A percentile compares a stretch with the other conserved stretches of the same genome.
Conservation (phyloP, 1,140 invertebrate genomes). For the Paraescarpia echinospica region DNA sequence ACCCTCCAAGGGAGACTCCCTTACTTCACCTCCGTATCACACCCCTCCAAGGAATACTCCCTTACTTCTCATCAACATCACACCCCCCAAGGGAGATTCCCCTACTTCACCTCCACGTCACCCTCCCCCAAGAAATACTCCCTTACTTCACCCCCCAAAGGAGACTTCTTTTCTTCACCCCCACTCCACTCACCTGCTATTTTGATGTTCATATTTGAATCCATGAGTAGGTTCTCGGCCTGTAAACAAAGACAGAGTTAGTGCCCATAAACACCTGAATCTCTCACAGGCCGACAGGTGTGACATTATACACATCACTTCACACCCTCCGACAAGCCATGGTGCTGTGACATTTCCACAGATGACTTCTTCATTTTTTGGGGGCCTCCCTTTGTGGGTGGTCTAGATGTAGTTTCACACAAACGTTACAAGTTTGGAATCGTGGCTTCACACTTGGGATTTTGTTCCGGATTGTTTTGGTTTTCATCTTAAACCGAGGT, state of each 20-base stretch:
- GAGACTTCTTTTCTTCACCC: background rate
- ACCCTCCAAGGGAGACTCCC: no score
- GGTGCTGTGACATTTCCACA: background rate
- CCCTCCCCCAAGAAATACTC: no score
- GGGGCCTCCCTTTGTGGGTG: background rate
- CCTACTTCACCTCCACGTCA: no score
- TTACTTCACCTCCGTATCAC: no score
- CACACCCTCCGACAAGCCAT: background rate
- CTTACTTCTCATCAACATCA: no score
- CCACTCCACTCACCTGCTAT: conserved; percentile 67
- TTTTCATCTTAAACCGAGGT: no score
- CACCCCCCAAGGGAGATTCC: no score
- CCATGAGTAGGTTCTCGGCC: conserved; percentile 93
- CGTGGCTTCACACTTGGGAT: no score
- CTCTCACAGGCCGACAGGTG: background rate
- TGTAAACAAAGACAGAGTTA: conserved; percentile 39
- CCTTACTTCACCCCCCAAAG: no score
- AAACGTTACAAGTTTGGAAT: background rate
- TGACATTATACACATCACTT: background rate
- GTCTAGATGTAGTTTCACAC: background rate
- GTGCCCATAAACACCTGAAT: background rate
- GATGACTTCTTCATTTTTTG: background rate
- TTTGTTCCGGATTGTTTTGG: no score
- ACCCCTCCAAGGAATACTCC: no score
- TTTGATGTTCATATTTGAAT: conserved; percentile 94